These are phyloP conservation scores for Liparis tanakae DNA, from an alignment of 2,797 vertebrate genomes.

Conservation along the genomic window DNA sequence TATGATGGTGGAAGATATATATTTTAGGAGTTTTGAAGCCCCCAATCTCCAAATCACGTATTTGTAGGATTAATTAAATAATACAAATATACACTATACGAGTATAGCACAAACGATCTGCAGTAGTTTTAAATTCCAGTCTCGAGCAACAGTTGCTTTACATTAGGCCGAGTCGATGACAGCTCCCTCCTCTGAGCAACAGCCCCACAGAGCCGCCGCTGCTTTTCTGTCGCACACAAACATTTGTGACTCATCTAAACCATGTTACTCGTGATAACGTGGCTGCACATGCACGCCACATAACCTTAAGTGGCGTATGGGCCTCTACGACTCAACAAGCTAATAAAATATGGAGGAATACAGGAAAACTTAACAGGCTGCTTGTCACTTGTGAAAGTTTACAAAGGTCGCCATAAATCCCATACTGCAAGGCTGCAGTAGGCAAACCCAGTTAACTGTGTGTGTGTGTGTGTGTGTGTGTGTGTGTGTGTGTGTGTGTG, in stretches of 20 bases:
- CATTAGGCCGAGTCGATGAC: constrained; percentile 62
- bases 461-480: constrained; percentile 13
- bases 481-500: constrained; percentile 3
- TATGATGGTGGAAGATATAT: background rate
- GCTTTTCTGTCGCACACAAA: constrained; percentile 59
- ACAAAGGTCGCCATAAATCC: constrained; percentile 81
- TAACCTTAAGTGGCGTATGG: constrained; percentile 60
- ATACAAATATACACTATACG: constrained; percentile 7
- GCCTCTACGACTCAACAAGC: constrained; percentile 68
- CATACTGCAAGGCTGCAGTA: constrained; percentile 51
- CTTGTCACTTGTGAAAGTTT: constrained; percentile 79
- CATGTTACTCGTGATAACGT: constrained; percentile 81
- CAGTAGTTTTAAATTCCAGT: constrained; percentile 44
- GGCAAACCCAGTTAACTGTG: constrained; percentile 47
- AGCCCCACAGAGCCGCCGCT: constrained; percentile 36
- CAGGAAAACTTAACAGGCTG: constrained; percentile 70
- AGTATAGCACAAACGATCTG: constrained; percentile 6
- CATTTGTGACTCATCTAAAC: constrained; percentile 83
- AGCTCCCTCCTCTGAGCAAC: constrained; percentile 49
- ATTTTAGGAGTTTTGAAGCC: background rate
- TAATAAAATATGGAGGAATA: constrained; percentile 77
- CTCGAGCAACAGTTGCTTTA: constrained; percentile 76
- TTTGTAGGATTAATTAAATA: constrained; percentile 22
- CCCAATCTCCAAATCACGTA: background rate
- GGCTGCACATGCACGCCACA: constrained; percentile 65